Evolutionary conservation across 2,888 invertebrate genomes (phyloP).

Genomic region (Phrixothrix hirtus): DNA sequence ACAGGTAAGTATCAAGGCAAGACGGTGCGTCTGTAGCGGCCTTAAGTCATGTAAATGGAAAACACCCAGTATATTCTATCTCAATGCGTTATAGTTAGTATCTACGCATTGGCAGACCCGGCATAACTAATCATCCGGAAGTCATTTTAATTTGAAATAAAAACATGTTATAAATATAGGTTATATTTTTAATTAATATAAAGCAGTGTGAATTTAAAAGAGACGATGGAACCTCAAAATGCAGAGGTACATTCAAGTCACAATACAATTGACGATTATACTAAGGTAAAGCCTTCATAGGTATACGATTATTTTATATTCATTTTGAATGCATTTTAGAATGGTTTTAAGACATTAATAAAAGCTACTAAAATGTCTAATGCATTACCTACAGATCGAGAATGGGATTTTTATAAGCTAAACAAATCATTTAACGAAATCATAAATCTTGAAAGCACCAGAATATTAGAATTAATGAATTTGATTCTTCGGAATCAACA

Average conservation of each 20-base stretch:
- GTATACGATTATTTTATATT: slow-evolving; percentile 8
- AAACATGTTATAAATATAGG: too few species aligned
- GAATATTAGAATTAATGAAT: slow-evolving; percentile 65
- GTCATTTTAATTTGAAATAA: too few species aligned
- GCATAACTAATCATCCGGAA: too few species aligned
- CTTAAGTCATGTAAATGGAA: too few species aligned
- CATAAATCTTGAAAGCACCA: slow-evolving; percentile 66
- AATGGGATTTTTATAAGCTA: slow-evolving; percentile 76
- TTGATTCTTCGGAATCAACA: slow-evolving; percentile 61
- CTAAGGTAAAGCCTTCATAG: slow-evolving; percentile 46
- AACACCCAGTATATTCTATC: too few species aligned
- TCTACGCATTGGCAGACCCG: too few species aligned
- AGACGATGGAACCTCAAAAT: neutral
- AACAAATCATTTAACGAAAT: slow-evolving; percentile 73
- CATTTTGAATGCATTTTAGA: slow-evolving; percentile 56
- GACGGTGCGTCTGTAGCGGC: too few species aligned
- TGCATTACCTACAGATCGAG: slow-evolving; percentile 69
- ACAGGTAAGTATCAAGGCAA: too few species aligned
- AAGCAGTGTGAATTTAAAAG: neutral
- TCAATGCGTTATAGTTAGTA: too few species aligned
- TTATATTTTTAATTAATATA: too few species aligned
- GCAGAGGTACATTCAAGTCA: slow-evolving; percentile 1
- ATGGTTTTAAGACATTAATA: slow-evolving; percentile 67
- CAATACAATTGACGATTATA: slow-evolving; percentile 48
- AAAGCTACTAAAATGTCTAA: slow-evolving; percentile 74